Conservation (phyloP, 1,140 invertebrate genomes). For the Vanessa atalanta region DNA sequence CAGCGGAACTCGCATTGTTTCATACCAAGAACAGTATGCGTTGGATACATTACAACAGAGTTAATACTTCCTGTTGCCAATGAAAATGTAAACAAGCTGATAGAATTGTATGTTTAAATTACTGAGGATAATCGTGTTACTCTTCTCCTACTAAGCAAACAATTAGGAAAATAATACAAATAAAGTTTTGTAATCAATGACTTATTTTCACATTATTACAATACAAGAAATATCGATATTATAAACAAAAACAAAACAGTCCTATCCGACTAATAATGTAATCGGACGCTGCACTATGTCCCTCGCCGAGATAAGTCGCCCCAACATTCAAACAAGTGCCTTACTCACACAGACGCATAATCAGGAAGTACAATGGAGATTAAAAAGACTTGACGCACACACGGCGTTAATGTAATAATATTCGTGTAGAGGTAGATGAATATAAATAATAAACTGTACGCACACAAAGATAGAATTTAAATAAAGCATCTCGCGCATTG, state of each 20-base stretch:
- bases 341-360: slow-evolving; percentile 70
- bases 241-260: slow-evolving; percentile 44
- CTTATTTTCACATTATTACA: slow-evolving; percentile 6
- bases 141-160: not conserved
- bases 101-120: not conserved
- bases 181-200: not conserved
- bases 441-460: slow-evolving; percentile 73
- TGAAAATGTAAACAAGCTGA: slow-evolving; percentile 69
- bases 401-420: slow-evolving; percentile 76
- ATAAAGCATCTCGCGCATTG: slow-evolving; percentile 76
- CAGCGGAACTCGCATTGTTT: slow-evolving; percentile 79
- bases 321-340: slow-evolving; percentile 80
- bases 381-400: slow-evolving; percentile 75
- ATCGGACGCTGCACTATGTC: slow-evolving; percentile 78
- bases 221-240: slow-evolving; percentile 43
- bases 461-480: slow-evolving; percentile 76
- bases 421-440: slow-evolving; percentile 68
- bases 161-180: not conserved
- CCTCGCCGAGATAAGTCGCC: slow-evolving; percentile 78
- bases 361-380: slow-evolving; percentile 80
- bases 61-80: slow-evolving; percentile 77
- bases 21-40: slow-evolving; percentile 70
- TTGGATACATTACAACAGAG: slow-evolving; percentile 66
- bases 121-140: not conserved
- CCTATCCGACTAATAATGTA: slow-evolving; percentile 57